Conservation (phyloP, 2,888 invertebrate species). For the Dascillus cervinus region DNA sequence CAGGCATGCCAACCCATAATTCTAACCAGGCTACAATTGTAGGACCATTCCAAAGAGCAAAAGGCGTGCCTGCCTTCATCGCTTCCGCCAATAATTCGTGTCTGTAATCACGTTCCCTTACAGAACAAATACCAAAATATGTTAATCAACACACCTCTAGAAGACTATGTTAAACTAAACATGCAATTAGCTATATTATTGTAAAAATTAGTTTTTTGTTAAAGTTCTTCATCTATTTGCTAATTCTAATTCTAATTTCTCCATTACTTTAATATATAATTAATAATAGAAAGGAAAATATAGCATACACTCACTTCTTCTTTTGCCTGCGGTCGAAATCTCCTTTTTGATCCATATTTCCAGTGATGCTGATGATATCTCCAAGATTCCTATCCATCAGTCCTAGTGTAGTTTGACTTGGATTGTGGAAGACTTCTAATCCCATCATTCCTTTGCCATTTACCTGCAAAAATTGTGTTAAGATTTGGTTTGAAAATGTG, state of each 20-base stretch:
- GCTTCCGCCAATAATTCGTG: constrained; percentile 97
- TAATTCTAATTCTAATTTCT: too few relatives aligned
- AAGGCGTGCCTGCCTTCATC: constrained; percentile 99
- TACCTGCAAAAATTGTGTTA: constrained; percentile 45
- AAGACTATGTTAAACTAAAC: constrained; percentile 6
- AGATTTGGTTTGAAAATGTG: neutral
- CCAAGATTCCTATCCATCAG: constrained; percentile 56
- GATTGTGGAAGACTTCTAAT: constrained; percentile 42
- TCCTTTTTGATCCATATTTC: constrained; percentile 52
- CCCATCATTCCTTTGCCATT: constrained; percentile 66
- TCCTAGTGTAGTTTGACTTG: constrained; percentile 53
- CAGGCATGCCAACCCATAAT: constrained; percentile 99
- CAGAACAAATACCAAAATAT: constrained; percentile 10
- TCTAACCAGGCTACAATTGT: constrained; percentile 99
- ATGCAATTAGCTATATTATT: too few relatives aligned
- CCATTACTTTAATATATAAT: too few relatives aligned
- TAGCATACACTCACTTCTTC: constrained; percentile 59
- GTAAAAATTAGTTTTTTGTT: too few relatives aligned
- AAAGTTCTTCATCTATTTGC: too few relatives aligned
- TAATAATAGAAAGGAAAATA: constrained; percentile 4
- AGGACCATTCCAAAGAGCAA: constrained; percentile 99
- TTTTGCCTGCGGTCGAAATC: constrained; percentile 80
- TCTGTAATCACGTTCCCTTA: constrained; percentile 69
- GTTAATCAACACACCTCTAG: constrained; percentile 7
- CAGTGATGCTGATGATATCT: constrained; percentile 54